These are phyloP conservation scores for Agrochola lota DNA, from an alignment of 2,888 invertebrate species.

Conservation along the genomic window DNA sequence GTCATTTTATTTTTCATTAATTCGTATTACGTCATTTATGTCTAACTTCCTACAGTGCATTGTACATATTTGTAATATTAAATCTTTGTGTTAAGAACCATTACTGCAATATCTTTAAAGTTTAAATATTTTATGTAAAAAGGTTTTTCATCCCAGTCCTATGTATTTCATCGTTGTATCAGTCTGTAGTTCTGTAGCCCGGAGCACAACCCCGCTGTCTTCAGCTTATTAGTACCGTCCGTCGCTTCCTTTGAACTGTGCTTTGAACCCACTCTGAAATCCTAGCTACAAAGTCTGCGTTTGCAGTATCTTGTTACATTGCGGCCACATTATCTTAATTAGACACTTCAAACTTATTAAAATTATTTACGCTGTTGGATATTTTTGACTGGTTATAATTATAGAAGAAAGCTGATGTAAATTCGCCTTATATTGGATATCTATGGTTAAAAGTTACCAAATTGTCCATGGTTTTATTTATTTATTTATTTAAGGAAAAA, in stretches of 20 bases:
- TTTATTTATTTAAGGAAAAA: no score
- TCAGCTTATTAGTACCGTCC: slow-evolving; percentile 31
- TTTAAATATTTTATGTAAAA: not conserved
- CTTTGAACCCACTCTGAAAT: slow-evolving; percentile 44
- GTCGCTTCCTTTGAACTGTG: slow-evolving; percentile 42
- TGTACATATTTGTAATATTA: not conserved
- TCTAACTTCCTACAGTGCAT: not conserved
- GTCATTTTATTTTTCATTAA: not conserved
- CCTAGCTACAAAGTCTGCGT: slow-evolving; percentile 31
- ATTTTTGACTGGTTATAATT: not conserved
- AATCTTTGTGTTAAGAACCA: not conserved
- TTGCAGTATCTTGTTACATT: slow-evolving; percentile 35
- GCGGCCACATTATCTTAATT: slow-evolving; percentile 21
- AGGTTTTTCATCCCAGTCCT: slow-evolving; percentile 19
- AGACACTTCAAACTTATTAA: slow-evolving; percentile 3
- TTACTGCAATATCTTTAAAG: not conserved
- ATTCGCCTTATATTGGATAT: no score
- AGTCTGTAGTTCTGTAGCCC: slow-evolving; percentile 16
- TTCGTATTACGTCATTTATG: not conserved
- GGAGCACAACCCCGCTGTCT: slow-evolving; percentile 39
- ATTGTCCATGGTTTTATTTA: no score
- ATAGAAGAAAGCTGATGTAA: no score
- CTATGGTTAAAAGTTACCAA: no score
- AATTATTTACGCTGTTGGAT: not conserved
- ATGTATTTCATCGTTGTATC: slow-evolving; percentile 13